Percentiles rank a stretch among this genome's conserved stretches.
Evolutionary conservation across 2,113 vertebrate species (phyloP).

Genomic region (Amblyopsis rosae): DNA sequence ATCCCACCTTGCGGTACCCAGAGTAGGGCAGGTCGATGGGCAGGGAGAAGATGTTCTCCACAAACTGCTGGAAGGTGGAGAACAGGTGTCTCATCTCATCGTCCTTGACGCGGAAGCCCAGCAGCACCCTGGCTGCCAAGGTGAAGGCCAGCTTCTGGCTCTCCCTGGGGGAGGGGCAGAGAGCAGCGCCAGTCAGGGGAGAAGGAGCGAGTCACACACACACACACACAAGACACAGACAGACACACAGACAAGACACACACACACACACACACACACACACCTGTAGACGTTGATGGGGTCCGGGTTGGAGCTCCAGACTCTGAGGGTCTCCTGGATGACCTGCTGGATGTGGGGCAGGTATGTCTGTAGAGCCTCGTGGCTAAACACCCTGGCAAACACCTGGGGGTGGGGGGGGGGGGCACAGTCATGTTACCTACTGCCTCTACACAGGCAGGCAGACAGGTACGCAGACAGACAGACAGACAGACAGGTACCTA

Average conservation of each 20-base stretch:
- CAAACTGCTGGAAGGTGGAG: constrained; percentile 92
- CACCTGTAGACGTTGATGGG: constrained; percentile 91
- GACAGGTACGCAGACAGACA: background rate
- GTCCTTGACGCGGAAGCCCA: constrained; percentile 91
- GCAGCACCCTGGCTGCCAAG: constrained; percentile 92
- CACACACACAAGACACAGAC: constrained; percentile 29
- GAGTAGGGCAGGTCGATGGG: constrained; percentile 95
- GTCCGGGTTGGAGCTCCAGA: constrained; percentile 92
- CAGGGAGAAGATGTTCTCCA: constrained; percentile 96
- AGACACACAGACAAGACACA: no score
- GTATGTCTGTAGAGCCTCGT: constrained; percentile 92
- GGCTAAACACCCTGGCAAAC: constrained; percentile 97
- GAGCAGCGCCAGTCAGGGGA: no score
- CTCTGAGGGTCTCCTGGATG: constrained; percentile 91
- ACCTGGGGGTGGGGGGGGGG: constrained; percentile 73
- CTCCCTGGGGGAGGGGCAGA: constrained; percentile 71
- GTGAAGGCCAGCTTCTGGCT: constrained; percentile 93
- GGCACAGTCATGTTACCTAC: background rate
- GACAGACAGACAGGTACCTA: background rate
- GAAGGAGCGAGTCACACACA: background rate
- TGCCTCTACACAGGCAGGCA: background rate
- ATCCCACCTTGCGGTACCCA: constrained; percentile 89
- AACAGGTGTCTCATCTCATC: constrained; percentile 90
- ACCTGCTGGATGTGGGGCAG: constrained; percentile 96
- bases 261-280: constrained; percentile 33